Percentiles rank a stretch among this genome's conserved stretches.
phyloP scores from a whole-genome alignment of 2,888 invertebrate genomes.

The Lycaena phlaeas region DNA sequence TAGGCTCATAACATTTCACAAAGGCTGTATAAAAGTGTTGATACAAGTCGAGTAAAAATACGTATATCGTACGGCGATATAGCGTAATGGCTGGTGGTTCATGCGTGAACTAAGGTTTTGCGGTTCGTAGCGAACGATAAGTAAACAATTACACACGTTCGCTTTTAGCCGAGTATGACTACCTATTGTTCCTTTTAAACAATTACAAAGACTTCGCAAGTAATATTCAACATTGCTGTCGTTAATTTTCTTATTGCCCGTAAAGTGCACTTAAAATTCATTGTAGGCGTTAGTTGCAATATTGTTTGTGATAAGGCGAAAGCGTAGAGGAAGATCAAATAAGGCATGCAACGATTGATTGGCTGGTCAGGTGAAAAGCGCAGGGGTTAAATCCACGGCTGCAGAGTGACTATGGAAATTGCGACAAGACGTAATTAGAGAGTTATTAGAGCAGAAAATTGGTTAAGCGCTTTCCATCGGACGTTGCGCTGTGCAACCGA shows the following conservation, averaged over 20 bases:
- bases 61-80: not conserved
- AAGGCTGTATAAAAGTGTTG: constrained; percentile 17
- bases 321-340: constrained; percentile 56
- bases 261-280: not conserved
- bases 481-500: constrained; percentile 64
- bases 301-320: constrained; percentile 37
- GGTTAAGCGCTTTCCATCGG: constrained; percentile 72
- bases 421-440: constrained; percentile 60
- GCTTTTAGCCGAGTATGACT: constrained; percentile 40
- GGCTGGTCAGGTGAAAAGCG: constrained; percentile 56
- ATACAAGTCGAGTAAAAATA: not conserved
- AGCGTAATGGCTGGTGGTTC: constrained; percentile 6
- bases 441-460: constrained; percentile 72
- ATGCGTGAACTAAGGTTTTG: constrained; percentile 22
- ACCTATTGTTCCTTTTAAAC: constrained; percentile 39
- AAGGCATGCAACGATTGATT: constrained; percentile 32
- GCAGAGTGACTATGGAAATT: constrained; percentile 64
- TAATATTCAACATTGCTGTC: not conserved
- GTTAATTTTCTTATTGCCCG: not conserved
- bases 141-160: constrained; percentile 45
- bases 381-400: constrained; percentile 56
- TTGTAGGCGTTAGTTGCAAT: not conserved
- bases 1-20: too few species aligned
- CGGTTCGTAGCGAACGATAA: constrained; percentile 32
- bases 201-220: constrained; percentile 8